Conservation (phyloP, 2,113 vertebrate species). For the Natator depressus region DNA sequence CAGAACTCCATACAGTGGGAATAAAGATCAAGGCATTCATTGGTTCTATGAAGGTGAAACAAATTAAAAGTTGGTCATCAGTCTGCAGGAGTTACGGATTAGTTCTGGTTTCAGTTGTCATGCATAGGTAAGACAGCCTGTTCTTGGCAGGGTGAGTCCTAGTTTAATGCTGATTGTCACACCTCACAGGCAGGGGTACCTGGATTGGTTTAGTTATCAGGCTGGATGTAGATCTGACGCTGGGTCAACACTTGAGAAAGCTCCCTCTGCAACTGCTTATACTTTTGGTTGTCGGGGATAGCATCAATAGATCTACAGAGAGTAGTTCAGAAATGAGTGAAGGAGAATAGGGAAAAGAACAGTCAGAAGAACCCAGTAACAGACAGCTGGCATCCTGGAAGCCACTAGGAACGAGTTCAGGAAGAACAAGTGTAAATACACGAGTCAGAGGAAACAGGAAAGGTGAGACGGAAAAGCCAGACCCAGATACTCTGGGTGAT, state of each 20-base stretch:
- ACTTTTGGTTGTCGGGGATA: conserved; percentile 99
- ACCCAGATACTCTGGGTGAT: accelerated
- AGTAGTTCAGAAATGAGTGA: conserved; percentile 68
- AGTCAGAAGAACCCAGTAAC: conserved; percentile 24
- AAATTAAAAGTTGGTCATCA: not conserved
- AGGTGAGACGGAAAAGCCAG: not conserved
- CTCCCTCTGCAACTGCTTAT: conserved; percentile 98
- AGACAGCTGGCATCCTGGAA: not conserved
- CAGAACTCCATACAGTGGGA: not conserved
- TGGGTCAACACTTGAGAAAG: conserved; percentile 99
- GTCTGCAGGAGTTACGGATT: conserved; percentile 61
- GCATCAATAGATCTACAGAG: conserved; percentile 97
- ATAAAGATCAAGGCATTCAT: not conserved
- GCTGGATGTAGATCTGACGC: conserved; percentile 99
- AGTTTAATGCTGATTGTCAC: conserved; percentile 76
- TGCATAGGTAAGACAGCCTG: not conserved
- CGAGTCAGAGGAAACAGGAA: not conserved
- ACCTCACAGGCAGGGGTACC: conserved; percentile 85
- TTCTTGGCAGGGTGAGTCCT: conserved; percentile 69
- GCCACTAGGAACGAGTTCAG: not conserved
- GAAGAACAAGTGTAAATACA: not conserved
- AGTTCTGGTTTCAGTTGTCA: conserved; percentile 66
- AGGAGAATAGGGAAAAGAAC: conserved; percentile 49
- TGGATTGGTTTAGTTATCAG: conserved; percentile 90
- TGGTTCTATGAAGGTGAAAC: not conserved